Evolutionary conservation across 2,797 vertebrate species (phyloP), one percentile per base, ranked within the genome.

Genomic region (Coilia nasus): DNA sequence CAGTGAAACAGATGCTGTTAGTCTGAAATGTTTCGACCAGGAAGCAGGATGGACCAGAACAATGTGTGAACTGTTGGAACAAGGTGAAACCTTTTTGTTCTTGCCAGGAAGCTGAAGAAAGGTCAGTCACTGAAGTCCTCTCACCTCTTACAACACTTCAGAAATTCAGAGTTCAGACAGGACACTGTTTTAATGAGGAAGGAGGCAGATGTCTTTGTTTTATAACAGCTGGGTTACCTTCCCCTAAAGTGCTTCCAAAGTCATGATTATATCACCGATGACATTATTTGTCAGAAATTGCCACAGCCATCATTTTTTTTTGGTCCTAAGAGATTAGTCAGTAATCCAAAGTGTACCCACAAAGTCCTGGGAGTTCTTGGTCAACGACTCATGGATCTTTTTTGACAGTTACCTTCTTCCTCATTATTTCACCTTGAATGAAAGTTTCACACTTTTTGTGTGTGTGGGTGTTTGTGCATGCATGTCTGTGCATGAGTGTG

Each of bases 201-300:
- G 71, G 71, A 71, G 67, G 67, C 67, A 71, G 67, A 71, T 71
- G 67, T 78, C 71, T 54, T 54, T 78, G 71, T 78, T 44, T 78
- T 44, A 44, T 41, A 78, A 78, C 31, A 54, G 14, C 56, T 82
- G 21, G 21, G 23, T 35, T 47, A 41, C 35, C 31, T 82, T 82
- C 23, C 71, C 71, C 17, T 54, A 54, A 54, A 21, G 71, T 41
- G 71, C 71, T 78, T 4, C 71, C 71, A 78, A 78, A 78, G 71
- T 41, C 71, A 78, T 78, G 71, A 78, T 78, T 78, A 78, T 78
- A 19, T 78, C 35, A 78, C 19, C 41, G 71, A 78, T 78, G 35
- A 35, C 31, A 78, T 78, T 44, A 78, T 41, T 78, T 78, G 71
- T 41, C 71, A 41, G 35, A 78, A 71, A 71, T 71, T 14, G 41